These are phyloP conservation scores for Himalopsyche anomala DNA, from an alignment of 2,888 invertebrate species.

Conservation along the genomic window DNA sequence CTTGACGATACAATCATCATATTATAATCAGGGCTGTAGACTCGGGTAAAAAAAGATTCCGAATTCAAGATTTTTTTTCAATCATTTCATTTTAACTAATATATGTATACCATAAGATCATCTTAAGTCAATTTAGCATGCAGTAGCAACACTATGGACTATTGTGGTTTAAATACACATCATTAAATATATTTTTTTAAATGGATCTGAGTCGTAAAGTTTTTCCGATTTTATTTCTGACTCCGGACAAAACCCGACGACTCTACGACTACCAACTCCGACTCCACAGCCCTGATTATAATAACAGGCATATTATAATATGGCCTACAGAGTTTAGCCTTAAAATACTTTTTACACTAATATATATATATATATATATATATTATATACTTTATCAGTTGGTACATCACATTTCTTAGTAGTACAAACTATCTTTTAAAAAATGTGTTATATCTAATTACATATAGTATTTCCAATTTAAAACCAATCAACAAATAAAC, in stretches of 20 bases:
- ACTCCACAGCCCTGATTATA: neutral
- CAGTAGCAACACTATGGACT: no score
- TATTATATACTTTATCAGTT: slow-evolving; percentile 63
- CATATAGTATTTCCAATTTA: slow-evolving; percentile 43
- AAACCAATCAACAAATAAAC: slow-evolving; percentile 40
- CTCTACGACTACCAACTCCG: no score
- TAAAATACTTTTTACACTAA: slow-evolving; percentile 47
- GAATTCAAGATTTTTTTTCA: no score
- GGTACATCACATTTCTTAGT: slow-evolving; percentile 64
- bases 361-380: slow-evolving; percentile 37
- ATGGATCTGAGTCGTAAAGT: no score
- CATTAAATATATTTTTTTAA: no score
- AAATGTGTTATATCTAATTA: slow-evolving; percentile 29
- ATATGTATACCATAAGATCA: no score
- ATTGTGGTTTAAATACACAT: no score
- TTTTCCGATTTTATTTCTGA: no score
- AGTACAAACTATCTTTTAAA: slow-evolving; percentile 23
- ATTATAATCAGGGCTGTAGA: neutral
- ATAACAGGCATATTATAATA: slow-evolving; percentile 23
- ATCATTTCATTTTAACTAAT: no score
- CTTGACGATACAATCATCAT: slow-evolving; percentile 49
- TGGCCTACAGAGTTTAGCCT: slow-evolving; percentile 39
- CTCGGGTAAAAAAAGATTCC: no score
- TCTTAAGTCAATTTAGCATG: no score
- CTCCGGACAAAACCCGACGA: no score